These are phyloP conservation scores for Caenorhabditis wallacei DNA, from an alignment of 2,888 invertebrate genomes.

Conservation along the genomic window DNA sequence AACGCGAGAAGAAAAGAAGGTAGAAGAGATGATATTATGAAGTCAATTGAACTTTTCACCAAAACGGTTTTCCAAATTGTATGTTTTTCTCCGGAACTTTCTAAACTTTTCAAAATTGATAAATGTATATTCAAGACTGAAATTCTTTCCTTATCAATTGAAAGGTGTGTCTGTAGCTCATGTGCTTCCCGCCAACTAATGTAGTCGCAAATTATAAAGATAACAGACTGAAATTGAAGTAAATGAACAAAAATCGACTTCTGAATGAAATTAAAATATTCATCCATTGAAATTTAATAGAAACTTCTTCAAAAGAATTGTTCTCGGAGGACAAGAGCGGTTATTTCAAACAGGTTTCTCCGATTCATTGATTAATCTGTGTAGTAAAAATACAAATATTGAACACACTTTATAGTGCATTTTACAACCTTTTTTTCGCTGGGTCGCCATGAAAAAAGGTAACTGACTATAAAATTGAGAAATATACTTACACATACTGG, in stretches of 20 bases:
- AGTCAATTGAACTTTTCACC: neutral
- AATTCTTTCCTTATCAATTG: conserved; percentile 20
- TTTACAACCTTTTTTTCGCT: conserved; percentile 19
- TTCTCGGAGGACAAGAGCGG: conserved; percentile 35
- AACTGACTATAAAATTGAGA: conserved; percentile 1
- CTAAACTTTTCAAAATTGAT: conserved; percentile 18
- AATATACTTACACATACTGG: conserved; percentile 23
- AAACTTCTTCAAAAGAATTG: conserved; percentile 11
- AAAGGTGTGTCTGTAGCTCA: conserved; percentile 22
- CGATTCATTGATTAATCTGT: conserved; percentile 62
- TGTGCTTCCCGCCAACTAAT: neutral
- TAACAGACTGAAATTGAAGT: conserved; percentile 23
- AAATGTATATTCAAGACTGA: conserved; percentile 19
- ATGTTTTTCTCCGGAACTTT: neutral
- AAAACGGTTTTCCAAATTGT: neutral
- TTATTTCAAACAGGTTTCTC: conserved; percentile 57
- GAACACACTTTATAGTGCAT: conserved; percentile 42
- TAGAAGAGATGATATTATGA: conserved; percentile 24
- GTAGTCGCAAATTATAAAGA: neutral
- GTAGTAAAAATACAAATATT: conserved; percentile 47
- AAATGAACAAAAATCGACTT: conserved; percentile 8
- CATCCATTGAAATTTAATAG: conserved; percentile 1
- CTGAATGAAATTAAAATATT: conserved; percentile 22
- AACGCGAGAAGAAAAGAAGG: conserved; percentile 19
- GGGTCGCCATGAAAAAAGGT: neutral